Evolutionary conservation across 2,888 invertebrate genomes (phyloP), one percentile per base, ranked within the genome.

Genomic region (Meghimatium bilineatum): DNA sequence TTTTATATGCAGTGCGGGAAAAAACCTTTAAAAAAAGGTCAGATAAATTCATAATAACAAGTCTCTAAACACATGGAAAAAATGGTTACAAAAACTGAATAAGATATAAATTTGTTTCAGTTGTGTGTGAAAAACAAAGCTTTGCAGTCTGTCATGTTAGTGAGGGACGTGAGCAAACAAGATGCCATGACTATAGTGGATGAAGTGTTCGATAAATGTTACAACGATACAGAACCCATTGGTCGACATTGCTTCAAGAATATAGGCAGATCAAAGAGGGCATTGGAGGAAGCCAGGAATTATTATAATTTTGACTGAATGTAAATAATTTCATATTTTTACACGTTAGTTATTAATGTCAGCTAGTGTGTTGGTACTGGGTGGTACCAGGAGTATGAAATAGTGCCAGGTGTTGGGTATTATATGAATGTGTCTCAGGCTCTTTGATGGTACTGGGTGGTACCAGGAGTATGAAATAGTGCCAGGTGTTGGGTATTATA

Each of bases 121-220:
- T 95, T 96, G 88, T 99, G 99, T 94, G 98, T 99, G 0, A 97
- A 96, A 93, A 95, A 95, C 1, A 97, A 97, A 94, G 98, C 99
- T 0, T 91, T 96, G 38, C 95, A 96, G 88, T 98, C 98, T 0
- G 95, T 99, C 1, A 90, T 97, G 88, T 96, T 97, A 76, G 97
- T 97, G 0, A 95, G 97, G 81, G 95, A 96, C 90, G 95, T 98
- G 32, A 94, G 95, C 0, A 94, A 95, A 85, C 94, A 95, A 77
- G 96, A 97, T 92, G 98, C 97, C 0, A 94, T 95, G 29, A 95
- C 95, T 49, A 96, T 96, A 0, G 96, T 99, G 38, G 96, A 98
- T 88, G 95, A 96, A 91, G 98, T 98, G 0, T 99, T 99, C 94
- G 95, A 96, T 0, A 96, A 96, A 92, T 99, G 99, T 93, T 98